These are phyloP conservation scores for Ips typographus DNA, from an alignment of 1,140 invertebrate species.

Conservation along the genomic window DNA sequence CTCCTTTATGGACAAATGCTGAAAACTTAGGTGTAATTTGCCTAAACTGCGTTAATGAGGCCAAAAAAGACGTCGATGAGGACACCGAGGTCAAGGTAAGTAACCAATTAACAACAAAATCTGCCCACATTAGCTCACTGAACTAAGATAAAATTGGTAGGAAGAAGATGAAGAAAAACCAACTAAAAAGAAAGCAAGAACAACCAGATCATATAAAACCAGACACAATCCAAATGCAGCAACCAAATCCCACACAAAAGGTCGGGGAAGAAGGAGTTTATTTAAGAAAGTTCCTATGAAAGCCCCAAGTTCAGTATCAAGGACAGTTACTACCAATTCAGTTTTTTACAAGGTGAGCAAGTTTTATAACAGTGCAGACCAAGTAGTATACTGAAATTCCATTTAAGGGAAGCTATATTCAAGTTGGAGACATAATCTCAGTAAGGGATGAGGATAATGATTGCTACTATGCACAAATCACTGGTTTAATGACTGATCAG, in stretches of 20 bases:
- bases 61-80: slow-evolving; percentile 47
- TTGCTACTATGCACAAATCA: slow-evolving; percentile 86
- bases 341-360: slow-evolving; percentile 73
- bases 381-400: not conserved
- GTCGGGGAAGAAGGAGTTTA: slow-evolving; percentile 73
- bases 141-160: not conserved
- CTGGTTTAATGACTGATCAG: slow-evolving; percentile 86
- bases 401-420: slow-evolving; percentile 74
- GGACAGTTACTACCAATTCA: slow-evolving; percentile 76
- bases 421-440: slow-evolving; percentile 89
- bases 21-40: slow-evolving; percentile 63
- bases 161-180: slow-evolving; percentile 50
- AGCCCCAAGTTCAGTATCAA: slow-evolving; percentile 76
- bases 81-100: slow-evolving; percentile 40
- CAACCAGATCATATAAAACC: slow-evolving; percentile 59
- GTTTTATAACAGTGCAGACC: not conserved
- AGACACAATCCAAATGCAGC: slow-evolving; percentile 49
- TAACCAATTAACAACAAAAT: not conserved
- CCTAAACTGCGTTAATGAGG: slow-evolving; percentile 59
- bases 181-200: slow-evolving; percentile 56
- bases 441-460: slow-evolving; percentile 75
- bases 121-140: too few relatives aligned
- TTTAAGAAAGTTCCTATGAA: slow-evolving; percentile 82
- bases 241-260: slow-evolving; percentile 60
- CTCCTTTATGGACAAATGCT: slow-evolving; percentile 63